Evolutionary conservation across 1,140 invertebrate species (phyloP).

Genomic region (Pteromalus puparum): DNA sequence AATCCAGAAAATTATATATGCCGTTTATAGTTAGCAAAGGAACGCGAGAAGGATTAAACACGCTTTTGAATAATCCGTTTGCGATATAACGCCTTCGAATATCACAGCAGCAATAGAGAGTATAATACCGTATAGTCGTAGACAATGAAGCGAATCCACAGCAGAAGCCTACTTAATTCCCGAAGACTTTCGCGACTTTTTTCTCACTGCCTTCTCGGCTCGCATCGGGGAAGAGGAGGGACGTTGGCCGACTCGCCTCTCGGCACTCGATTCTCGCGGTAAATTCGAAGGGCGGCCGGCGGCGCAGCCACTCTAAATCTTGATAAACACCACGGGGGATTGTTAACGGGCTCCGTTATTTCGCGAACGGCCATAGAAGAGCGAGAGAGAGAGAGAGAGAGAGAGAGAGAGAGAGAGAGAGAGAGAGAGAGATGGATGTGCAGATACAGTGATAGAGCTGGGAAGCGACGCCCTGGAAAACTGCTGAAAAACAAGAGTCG

Average conservation of each 20-base stretch:
- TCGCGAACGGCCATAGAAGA: conserved; percentile 17
- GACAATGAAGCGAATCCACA: conserved; percentile 20
- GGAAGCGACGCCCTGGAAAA: conserved; percentile 24
- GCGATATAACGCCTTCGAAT: neutral
- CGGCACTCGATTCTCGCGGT: conserved; percentile 52
- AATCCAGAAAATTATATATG: neutral
- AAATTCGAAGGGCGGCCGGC: conserved; percentile 53
- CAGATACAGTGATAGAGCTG: neutral
- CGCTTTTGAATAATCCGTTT: neutral
- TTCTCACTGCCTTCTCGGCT: conserved; percentile 7
- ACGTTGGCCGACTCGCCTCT: neutral
- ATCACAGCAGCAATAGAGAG: neutral
- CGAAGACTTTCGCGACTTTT: conserved; percentile 41
- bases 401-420: conserved; percentile 17
- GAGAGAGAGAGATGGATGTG: neutral
- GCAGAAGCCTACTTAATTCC: conserved; percentile 48
- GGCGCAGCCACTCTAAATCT: conserved; percentile 39
- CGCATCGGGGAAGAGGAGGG: neutral
- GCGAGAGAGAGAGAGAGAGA: conserved; percentile 11
- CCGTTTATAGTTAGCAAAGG: too few relatives aligned
- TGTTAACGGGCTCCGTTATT: conserved; percentile 50
- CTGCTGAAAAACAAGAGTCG: conserved; percentile 51
- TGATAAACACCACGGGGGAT: conserved; percentile 49
- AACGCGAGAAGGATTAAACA: neutral
- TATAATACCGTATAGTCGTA: neutral